These are phyloP conservation scores for Colaptes auratus DNA, from an alignment of 2,113 vertebrate genomes.

Conservation along the genomic window DNA sequence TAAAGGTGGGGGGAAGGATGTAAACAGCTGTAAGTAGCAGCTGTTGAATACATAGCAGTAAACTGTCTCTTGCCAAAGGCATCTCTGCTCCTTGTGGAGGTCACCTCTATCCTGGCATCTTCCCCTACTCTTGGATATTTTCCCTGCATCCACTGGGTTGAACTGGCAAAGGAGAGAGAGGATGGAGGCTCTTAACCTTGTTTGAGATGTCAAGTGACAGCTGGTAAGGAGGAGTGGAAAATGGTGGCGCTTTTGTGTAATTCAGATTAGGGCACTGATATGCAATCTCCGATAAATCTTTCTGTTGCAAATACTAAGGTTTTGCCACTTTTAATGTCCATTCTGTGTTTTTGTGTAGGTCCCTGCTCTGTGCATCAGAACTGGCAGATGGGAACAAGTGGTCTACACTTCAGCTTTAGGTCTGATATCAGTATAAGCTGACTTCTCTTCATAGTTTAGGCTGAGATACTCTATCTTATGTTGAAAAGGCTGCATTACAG, in stretches of 20 bases:
- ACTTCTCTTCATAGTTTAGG: background rate
- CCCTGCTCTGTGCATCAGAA: background rate
- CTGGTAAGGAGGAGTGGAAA: background rate
- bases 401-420: background rate
- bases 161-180: background rate
- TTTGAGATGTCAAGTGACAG: background rate
- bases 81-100: background rate
- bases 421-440: background rate
- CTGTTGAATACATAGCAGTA: background rate
- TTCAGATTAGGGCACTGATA: background rate
- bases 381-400: background rate
- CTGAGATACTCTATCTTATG: background rate
- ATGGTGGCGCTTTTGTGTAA: background rate
- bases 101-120: background rate
- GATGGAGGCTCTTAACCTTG: background rate
- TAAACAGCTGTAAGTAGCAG: slow-evolving; percentile 45
- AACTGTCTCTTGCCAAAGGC: background rate
- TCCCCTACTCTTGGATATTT: fast-evolving
- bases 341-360: background rate
- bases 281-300: fast-evolving
- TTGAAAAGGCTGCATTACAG: background rate
- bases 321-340: background rate
- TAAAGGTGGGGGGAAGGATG: background rate
- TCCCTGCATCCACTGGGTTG: background rate
- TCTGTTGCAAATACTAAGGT: background rate